Base-by-base conservation (phyloP, 1,140 invertebrate species). In the Halesus radiatus region DNA sequence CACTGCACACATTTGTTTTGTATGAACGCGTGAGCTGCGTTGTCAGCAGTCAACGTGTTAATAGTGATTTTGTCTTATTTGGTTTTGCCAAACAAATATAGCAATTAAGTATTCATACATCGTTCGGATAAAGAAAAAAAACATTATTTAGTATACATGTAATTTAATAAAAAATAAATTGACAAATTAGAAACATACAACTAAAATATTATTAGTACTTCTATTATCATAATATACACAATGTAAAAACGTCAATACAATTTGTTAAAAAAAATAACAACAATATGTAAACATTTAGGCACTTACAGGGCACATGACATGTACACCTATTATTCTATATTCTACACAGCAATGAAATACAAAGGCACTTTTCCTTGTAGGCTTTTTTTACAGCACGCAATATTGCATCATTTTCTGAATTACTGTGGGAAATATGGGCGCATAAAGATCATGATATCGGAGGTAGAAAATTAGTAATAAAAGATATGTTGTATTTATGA, bases 151-250 rank as follows among this genome's bases (percentile, higher is more conserved):
- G 54, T 58, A 58, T 20, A 58, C 22, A n/a, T 5, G 8, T 58
- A 20, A 58, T 58, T 20, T 58, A 18, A 32, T 68, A 68, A 68
- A n/a, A 68, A 68, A 68, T 68, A 68, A 37, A 68, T 22, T 68
- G 64, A 37, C 64, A 68, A n/a, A 3, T 68, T 68, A 68, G 26
- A 68, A 37, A 29, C 37, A 37, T 29, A 58, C 54, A 58, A 22
- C 54, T 58, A 68, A 2, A 68, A 32, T 37, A 68, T 68, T 37
- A 68, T 26, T 68, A 68, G n/a, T 68, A 37, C 15, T 68, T 37
- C 13, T 37, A 37, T 68, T 68, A 16, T 68, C 16, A 37, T 32
- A 37, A 37, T 37, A 37, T 37, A 15, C 64, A 68, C 64, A 68
- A 68, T 18, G 16, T 37, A 37, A 32, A 29, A 29, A 29, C 26